Evolutionary conservation across 2,113 vertebrate genomes (phyloP).

Genomic region (Nicator chloris): DNA sequence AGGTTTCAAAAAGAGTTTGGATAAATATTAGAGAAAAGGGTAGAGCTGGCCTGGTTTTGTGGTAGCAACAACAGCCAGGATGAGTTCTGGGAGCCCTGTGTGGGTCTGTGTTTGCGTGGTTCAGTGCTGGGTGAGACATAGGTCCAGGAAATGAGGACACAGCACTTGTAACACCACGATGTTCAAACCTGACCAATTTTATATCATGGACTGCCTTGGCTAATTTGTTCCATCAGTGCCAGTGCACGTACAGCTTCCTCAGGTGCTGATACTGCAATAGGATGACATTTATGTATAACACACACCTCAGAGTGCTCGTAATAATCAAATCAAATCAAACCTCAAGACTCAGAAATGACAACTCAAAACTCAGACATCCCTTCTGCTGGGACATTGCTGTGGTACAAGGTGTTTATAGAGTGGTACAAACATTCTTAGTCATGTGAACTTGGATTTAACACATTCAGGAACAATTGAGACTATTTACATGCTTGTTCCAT

Average conservation of each 20-base stretch:
- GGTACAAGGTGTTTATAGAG: neutral
- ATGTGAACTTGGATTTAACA: neutral
- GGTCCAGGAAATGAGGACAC: rapidly evolving
- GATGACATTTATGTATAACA: neutral
- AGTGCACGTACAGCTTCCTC: neutral
- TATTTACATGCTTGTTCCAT: neutral
- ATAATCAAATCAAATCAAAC: neutral
- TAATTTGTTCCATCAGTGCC: neutral
- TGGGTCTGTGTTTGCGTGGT: neutral
- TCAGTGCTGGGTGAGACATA: neutral
- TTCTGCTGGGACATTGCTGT: neutral
- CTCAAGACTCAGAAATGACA: neutral
- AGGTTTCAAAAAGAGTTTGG: neutral
- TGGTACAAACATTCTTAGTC: neutral
- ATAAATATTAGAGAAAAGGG: neutral
- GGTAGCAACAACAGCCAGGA: neutral
- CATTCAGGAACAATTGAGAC: neutral
- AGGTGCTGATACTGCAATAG: neutral
- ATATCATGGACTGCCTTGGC: neutral
- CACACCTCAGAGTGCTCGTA: neutral
- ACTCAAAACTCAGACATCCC: neutral
- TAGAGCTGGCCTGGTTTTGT: neutral
- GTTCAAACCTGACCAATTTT: neutral
- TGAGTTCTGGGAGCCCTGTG: neutral
- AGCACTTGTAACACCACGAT: rapidly evolving